Percentiles rank a stretch among this genome's conserved stretches.
phyloP scores from a whole-genome alignment of 2,888 invertebrate genomes.

The Cosmorhoe ocellata region DNA sequence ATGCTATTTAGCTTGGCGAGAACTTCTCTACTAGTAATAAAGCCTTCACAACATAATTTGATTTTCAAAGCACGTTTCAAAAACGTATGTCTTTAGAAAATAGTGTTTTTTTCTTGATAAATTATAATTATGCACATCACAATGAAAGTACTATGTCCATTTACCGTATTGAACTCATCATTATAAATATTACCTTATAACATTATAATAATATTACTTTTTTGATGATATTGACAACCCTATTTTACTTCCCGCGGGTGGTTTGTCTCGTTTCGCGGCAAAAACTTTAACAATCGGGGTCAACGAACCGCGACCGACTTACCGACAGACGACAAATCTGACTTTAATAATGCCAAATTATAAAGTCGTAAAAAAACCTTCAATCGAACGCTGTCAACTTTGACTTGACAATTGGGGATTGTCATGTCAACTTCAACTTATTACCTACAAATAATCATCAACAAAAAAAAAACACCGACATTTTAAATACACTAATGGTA shows the following conservation, averaged over 20 bases:
- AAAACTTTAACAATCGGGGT: constrained; percentile 53
- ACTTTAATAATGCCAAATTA: constrained; percentile 33
- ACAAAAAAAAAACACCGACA: too few species aligned
- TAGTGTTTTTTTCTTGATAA: too few species aligned
- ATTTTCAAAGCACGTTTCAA: constrained; percentile 16
- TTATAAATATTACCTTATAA: too few species aligned
- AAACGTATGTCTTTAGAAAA: background rate
- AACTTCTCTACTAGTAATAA: constrained; percentile 4
- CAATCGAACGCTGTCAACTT: constrained; percentile 8
- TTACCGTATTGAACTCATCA: too few species aligned
- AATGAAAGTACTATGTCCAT: too few species aligned
- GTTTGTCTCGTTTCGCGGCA: constrained; percentile 42
- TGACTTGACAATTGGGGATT: constrained; percentile 10
- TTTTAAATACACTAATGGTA: too few species aligned
- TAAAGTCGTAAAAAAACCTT: constrained; percentile 27
- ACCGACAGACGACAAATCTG: constrained; percentile 35
- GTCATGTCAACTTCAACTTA: background rate
- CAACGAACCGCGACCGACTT: constrained; percentile 36
- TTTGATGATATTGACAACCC: too few species aligned
- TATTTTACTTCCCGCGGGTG: constrained; percentile 35
- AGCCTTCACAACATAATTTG: constrained; percentile 7
- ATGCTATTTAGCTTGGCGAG: constrained; percentile 14
- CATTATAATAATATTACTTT: too few species aligned
- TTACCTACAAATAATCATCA: too few species aligned
- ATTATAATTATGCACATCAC: too few species aligned